These are phyloP conservation scores for Adelges cooleyi DNA, from an alignment of 1,140 invertebrate species.

Conservation along the genomic window DNA sequence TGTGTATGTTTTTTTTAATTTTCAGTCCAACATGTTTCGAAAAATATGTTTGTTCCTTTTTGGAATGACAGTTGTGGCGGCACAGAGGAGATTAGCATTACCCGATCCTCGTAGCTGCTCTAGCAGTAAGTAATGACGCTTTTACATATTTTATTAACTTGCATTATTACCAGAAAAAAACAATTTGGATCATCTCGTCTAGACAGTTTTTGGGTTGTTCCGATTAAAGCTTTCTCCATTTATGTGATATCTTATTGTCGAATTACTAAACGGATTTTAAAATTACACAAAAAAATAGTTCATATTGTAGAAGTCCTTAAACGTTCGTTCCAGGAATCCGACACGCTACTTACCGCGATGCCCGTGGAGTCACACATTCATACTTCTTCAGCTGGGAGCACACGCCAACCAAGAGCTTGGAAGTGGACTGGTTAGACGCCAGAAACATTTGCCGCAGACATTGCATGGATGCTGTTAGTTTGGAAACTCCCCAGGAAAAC, in stretches of 20 bases:
- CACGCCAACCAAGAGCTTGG: conserved; percentile 64
- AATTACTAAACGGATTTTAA: not conserved
- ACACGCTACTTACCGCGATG: conserved; percentile 74
- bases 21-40: conserved; percentile 38
- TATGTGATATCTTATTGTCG: too few species aligned
- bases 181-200: too few species aligned
- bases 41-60: conserved; percentile 48
- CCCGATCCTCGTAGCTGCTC: conserved; percentile 78
- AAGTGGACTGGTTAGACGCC: conserved; percentile 82
- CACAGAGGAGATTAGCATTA: conserved; percentile 69
- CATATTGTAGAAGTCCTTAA: too few species aligned
- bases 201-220: too few species aligned
- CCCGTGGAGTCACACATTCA: conserved; percentile 69
- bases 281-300: too few species aligned
- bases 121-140: conserved; percentile 55
- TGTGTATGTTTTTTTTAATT: too few species aligned
- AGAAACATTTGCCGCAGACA: conserved; percentile 83
- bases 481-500: conserved; percentile 82
- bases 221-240: too few species aligned
- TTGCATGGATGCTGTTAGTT: conserved; percentile 83
- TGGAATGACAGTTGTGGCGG: conserved; percentile 52
- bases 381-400: conserved; percentile 94
- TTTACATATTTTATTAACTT: not conserved
- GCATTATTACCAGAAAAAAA: too few species aligned
- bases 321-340: conserved; percentile 55